Evolutionary conservation across 2,797 vertebrate genomes (phyloP).

Genomic region (Gymnopithys bicolor): DNA sequence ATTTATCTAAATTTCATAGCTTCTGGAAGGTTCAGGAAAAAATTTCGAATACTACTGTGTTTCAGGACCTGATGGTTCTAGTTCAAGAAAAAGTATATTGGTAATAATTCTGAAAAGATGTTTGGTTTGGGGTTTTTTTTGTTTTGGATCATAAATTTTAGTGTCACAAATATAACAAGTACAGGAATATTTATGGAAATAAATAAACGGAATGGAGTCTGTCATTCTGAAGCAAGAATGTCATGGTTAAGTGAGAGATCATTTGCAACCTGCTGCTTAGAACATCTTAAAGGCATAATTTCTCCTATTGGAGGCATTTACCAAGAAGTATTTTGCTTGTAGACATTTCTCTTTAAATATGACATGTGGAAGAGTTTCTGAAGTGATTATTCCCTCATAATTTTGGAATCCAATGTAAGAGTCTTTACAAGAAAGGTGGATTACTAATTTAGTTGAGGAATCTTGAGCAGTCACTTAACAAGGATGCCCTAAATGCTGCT

Average conservation of each 20-base stretch:
- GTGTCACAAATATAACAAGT: not conserved
- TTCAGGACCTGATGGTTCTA: not conserved
- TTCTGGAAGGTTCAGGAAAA: not conserved
- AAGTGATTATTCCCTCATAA: not conserved
- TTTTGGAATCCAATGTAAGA: not conserved
- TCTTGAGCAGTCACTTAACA: not conserved
- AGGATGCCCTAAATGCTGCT: not conserved
- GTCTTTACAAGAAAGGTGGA: not conserved
- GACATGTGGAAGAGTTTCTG: not conserved
- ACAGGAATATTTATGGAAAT: not conserved
- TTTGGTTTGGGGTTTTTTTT: not conserved
- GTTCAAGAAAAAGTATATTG: not conserved
- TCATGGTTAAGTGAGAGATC: not conserved
- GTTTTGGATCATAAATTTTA: not conserved
- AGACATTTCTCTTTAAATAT: not conserved
- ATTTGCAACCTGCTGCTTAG: not conserved
- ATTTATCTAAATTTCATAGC: not conserved
- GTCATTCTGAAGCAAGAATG: not conserved
- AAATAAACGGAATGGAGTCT: not conserved
- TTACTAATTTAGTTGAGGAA: not conserved
- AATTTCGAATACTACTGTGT: not conserved
- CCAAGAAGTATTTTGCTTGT: not conserved
- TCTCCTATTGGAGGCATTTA: not conserved
- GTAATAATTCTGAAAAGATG: not conserved
- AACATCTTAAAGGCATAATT: not conserved